A percentile compares a stretch with the other conserved stretches of the same genome.
phyloP scores from a whole-genome alignment of 2,113 vertebrate genomes.

The Elanus axillaris region DNA sequence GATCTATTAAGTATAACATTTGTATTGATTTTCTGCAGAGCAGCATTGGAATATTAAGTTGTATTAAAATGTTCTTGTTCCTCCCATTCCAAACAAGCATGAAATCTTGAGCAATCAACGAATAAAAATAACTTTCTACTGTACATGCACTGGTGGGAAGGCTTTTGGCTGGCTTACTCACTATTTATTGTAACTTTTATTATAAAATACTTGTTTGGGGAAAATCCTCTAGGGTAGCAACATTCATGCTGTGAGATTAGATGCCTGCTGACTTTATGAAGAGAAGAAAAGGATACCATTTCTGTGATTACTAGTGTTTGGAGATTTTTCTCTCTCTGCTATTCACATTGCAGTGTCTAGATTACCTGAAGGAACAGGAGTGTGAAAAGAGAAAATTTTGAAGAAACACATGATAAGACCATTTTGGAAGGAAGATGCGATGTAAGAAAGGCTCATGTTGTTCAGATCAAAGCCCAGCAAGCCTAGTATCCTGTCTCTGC shows the following conservation, averaged over 20 bases:
- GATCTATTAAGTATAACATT: not conserved
- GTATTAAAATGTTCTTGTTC: not conserved
- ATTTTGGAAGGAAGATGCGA: not conserved
- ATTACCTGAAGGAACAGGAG: not conserved
- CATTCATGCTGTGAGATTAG: not conserved
- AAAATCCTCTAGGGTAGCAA: slow-evolving; percentile 39
- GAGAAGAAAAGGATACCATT: not conserved
- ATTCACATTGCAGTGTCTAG: not conserved
- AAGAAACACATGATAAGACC: not conserved
- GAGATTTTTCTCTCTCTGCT: not conserved
- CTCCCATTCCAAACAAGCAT: not conserved
- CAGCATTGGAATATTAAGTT: not conserved
- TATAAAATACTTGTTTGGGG: slow-evolving; percentile 28
- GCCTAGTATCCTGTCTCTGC: not conserved
- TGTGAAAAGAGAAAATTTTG: not conserved
- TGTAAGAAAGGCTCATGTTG: not conserved
- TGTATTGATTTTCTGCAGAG: not conserved
- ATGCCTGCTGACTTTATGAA: slow-evolving; percentile 18
- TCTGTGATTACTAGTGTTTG: not conserved
- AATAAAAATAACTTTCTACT: not conserved
- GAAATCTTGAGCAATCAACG: slow-evolving; percentile 20
- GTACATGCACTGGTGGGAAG: not conserved
- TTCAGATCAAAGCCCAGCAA: not conserved
- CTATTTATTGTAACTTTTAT: slow-evolving; percentile 5
- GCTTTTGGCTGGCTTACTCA: slow-evolving; percentile 12